Evolutionary conservation across 2,888 invertebrate species (phyloP), one percentile per base, ranked within the genome.

Genomic region (Erannis defoliaria): DNA sequence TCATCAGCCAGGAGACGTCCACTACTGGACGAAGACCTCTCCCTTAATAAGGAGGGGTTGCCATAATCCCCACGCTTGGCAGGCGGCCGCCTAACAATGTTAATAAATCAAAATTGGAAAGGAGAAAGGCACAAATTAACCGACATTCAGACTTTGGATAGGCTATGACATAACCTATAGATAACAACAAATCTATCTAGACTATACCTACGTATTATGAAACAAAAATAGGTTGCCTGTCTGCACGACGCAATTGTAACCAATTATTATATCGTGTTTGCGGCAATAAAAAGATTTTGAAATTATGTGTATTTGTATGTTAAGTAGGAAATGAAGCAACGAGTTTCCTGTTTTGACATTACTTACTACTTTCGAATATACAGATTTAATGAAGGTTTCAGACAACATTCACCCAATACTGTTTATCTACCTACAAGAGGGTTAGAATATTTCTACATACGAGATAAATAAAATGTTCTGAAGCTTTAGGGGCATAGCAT

Each of bases 31-130:
- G n/a, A n/a, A n/a, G n/a, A n/a, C n/a, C n/a, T n/a, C n/a, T n/a
- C n/a, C n/a, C n/a, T n/a, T n/a, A n/a, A n/a, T n/a, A n/a, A n/a
- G n/a, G n/a, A n/a, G n/a, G n/a, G n/a, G n/a, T n/a, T n/a, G n/a
- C n/a, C n/a, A n/a, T n/a, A n/a, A n/a, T n/a, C n/a, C n/a, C n/a
- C n/a, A n/a, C n/a, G n/a, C n/a, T n/a, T n/a, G n/a, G n/a, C n/a
- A n/a, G n/a, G n/a, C n/a, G n/a, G n/a, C n/a, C 42, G 33, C 23
- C 12, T 0, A 49, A 57, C 49, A 35, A 43, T 31, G 35, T 19
- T 57, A 31, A 45, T 45, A 51, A 48, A 59, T 59, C 54, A 54
- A 12, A 12, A 26, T 21, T 59, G 40, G 54, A 46, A 57, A 54
- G 59, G 54, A 48, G 59, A 59, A 59, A 59, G 59, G 59, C 35